Base-by-base conservation (phyloP, 2,113 vertebrate genomes). In the Rhinolophus ferrumequinum region DNA sequence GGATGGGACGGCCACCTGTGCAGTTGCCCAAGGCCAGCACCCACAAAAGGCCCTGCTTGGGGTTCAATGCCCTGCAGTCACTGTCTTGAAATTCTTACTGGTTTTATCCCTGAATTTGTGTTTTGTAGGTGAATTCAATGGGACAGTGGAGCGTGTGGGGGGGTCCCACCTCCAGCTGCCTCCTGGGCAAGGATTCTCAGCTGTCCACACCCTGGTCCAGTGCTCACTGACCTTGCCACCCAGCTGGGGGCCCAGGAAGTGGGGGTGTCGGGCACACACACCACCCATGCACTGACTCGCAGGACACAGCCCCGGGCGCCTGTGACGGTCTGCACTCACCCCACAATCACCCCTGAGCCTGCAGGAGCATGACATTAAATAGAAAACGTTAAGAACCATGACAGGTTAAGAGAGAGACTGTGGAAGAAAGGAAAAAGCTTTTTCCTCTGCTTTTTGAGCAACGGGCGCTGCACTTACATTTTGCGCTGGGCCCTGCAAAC, bases 81-180 rank as follows among this genome's bases (percentile, higher is more conserved):
- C 47, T 47, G 12, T 60, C 19, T 21, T 38, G 22, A 28, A 75
- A 72, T 22, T 16, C 26, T 77, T 81, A 18, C 9, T 0, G 8
- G 22, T 58, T 73, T 72, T 44, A 58, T 24, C 64, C 76, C 95
- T 79, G 47, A 64, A 81, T 70, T 18, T 54, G 52, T 54, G 52
- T 54, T 18, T 54, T 54, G 52, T 54, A 54, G 6, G 52, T 54
- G 52, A 90, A 84, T 28, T 47, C 18, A 28, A 35, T 18, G 21
- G 56, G 28, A 35, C 7, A 5, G 5, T 7, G 13, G n/a, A 30
- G 5, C 33, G 2, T 1, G 15, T 28, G 1, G 5, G 2, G n/a
- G 30, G 10, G 1, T 54, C 62, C 56, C 26, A 13, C 33, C 28
- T 21, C 44, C 44, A 12, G 22, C 30, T 35, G 50, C 41, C 54